These are phyloP conservation scores for Ptychodera flava DNA, from an alignment of 35 echinoderm and acorn worm genomes.

Conservation along the genomic window DNA sequence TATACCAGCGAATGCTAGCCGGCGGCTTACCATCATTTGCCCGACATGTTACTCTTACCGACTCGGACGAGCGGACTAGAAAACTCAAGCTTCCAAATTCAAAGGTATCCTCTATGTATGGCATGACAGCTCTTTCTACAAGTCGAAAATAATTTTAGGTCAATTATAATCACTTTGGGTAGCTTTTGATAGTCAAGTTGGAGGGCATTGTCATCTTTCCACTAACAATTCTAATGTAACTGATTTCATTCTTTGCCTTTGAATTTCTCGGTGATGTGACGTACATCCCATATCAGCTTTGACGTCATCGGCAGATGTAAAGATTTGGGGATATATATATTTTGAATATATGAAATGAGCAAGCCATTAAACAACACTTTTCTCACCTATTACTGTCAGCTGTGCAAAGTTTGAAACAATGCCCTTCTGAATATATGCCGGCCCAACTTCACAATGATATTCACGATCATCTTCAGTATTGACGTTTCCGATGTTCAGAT, in stretches of 20 bases:
- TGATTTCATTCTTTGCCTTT: too few species aligned
- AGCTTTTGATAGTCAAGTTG: too few species aligned
- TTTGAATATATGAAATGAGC: too few species aligned
- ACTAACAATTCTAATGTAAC: too few species aligned
- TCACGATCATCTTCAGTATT: not conserved
- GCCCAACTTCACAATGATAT: not conserved
- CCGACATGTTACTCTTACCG: not conserved
- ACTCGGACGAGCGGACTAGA: not conserved
- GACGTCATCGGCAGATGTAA: too few species aligned
- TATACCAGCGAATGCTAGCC: not conserved
- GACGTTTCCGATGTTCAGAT: not conserved
- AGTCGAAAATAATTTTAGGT: too few species aligned
- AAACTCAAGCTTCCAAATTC: not conserved
- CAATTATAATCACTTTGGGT: too few species aligned
- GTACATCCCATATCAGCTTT: too few species aligned
- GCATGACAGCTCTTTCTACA: not conserved
- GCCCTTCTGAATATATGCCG: not conserved
- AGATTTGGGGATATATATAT: too few species aligned
- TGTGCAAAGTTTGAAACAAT: not conserved
- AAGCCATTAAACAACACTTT: too few species aligned
- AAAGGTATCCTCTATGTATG: not conserved
- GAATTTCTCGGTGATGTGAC: too few species aligned
- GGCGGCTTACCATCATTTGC: not conserved
- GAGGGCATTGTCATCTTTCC: too few species aligned
- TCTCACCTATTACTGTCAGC: not conserved